These are phyloP conservation scores for Cryptocheilus praepositus DNA, from an alignment of 2,888 invertebrate genomes.

Conservation along the genomic window DNA sequence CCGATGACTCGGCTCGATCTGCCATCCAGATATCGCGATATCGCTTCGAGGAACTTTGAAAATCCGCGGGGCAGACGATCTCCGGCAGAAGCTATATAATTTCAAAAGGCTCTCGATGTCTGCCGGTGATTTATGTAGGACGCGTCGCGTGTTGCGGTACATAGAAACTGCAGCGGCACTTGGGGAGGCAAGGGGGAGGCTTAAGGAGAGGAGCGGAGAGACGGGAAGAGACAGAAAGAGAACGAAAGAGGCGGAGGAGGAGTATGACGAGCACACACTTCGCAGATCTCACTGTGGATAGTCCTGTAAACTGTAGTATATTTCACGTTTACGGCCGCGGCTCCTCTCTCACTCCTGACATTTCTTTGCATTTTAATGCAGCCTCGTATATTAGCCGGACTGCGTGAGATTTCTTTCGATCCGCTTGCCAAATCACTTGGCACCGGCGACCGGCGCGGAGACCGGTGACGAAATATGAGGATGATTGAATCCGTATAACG, in stretches of 20 bases:
- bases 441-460: not conserved
- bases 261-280: not conserved
- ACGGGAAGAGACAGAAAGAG: not conserved
- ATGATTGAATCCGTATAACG: conserved; percentile 3
- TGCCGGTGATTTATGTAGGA: conserved; percentile 55
- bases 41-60: conserved; percentile 48
- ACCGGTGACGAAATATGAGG: too few species aligned
- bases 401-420: conserved; percentile 4
- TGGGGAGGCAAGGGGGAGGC: conserved; percentile 8
- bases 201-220: not conserved
- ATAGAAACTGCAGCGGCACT: conserved; percentile 34
- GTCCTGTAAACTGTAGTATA: conserved; percentile 52
- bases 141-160: conserved; percentile 46
- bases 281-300: conserved; percentile 36
- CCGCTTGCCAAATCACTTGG: conserved; percentile 8
- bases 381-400: conserved; percentile 23
- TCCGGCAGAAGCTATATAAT: conserved; percentile 44
- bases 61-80: conserved; percentile 40
- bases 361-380: conserved; percentile 37
- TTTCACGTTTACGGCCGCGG: conserved; percentile 44
- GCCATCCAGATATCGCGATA: conserved; percentile 47
- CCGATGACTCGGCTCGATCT: conserved; percentile 45
- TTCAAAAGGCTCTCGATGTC: conserved; percentile 55
- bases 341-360: conserved; percentile 28
- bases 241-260: not conserved